Conservation (phyloP, 2,113 vertebrate species). For the Pandion haliaetus region DNA sequence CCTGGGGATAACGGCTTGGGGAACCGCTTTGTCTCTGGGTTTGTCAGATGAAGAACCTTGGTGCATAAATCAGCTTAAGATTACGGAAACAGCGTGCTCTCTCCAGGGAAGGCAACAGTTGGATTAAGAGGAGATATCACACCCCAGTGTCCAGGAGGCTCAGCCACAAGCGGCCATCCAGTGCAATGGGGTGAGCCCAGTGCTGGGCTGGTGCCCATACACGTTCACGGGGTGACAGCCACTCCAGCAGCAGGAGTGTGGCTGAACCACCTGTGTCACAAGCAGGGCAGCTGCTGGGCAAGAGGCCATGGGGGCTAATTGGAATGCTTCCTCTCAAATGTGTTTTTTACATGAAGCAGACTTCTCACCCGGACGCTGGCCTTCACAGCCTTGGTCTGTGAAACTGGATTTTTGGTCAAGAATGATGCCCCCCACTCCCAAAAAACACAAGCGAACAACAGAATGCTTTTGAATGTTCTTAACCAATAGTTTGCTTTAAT, state of each 20-base stretch:
- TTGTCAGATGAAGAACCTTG: neutral
- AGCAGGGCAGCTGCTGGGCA: neutral
- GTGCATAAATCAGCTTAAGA: neutral
- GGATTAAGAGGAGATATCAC: neutral
- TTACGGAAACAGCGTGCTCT: neutral
- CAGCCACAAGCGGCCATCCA: neutral
- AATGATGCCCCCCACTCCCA: neutral
- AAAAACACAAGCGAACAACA: neutral
- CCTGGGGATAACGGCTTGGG: neutral
- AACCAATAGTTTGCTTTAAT: neutral
- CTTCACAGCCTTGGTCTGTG: too few species aligned
- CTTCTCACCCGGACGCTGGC: rapidly evolving
- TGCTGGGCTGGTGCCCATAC: neutral
- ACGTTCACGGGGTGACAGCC: neutral
- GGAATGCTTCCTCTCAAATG: rapidly evolving
- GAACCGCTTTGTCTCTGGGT: neutral
- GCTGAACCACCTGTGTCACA: neutral
- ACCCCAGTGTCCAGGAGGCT: neutral
- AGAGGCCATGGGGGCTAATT: rapidly evolving
- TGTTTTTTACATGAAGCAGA: neutral
- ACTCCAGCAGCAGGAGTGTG: neutral
- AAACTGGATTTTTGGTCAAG: neutral
- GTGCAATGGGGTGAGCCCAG: rapidly evolving
- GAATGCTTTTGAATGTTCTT: neutral
- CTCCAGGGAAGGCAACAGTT: neutral